A percentile compares a stretch with the other conserved stretches of the same genome.
Evolutionary conservation across 2,797 vertebrate genomes (phyloP).

Genomic region (Cryptoblepharus egeriae): DNA sequence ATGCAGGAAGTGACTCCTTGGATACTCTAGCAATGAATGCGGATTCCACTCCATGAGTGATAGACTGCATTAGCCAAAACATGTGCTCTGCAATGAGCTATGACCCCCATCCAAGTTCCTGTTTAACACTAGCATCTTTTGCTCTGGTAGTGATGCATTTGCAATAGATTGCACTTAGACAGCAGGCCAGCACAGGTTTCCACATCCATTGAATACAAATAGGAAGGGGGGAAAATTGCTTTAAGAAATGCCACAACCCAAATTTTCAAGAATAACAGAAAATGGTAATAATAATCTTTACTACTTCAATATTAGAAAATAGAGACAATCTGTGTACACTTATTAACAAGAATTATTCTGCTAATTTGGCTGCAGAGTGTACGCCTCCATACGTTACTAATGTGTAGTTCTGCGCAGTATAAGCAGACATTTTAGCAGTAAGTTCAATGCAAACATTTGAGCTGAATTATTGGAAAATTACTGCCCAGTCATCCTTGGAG

Average conservation of each 20-base stretch:
- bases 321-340: background rate
- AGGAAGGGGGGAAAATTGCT: conserved; percentile 15
- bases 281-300: background rate
- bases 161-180: background rate
- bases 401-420: background rate
- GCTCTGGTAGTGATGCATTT: background rate
- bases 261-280: conserved; percentile 4
- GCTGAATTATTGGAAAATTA: background rate
- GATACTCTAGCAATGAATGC: too few relatives aligned
- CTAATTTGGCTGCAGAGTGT: background rate
- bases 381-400: background rate
- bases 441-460: background rate
- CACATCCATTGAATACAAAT: background rate
- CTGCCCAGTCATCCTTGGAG: background rate
- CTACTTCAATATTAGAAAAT: background rate
- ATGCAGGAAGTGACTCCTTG: too few relatives aligned
- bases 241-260: background rate
- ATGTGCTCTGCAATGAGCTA: too few relatives aligned
- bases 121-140: background rate
- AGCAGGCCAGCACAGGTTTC: conserved; percentile 24
- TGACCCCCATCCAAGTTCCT: background rate
- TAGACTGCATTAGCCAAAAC: too few relatives aligned
- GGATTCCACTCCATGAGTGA: too few relatives aligned
- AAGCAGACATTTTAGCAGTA: background rate
- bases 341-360: conserved; percentile 16